phyloP scores from a whole-genome alignment of 2,888 invertebrate species.

The Rhopalosiphum nymphaeae region DNA sequence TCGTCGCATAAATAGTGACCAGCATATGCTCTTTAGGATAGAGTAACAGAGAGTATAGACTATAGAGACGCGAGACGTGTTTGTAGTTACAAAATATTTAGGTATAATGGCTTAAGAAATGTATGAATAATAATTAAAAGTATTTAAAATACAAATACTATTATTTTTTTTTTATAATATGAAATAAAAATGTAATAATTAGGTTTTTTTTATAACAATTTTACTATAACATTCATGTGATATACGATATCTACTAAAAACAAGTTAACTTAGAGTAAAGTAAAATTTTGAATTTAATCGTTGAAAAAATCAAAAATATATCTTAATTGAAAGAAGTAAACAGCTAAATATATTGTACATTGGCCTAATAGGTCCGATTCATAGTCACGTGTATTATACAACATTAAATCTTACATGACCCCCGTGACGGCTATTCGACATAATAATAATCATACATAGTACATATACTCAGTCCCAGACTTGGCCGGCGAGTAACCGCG shows the following conservation, averaged over 20 bases:
- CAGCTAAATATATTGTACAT: background rate
- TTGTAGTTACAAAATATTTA: background rate
- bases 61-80: background rate
- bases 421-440: background rate
- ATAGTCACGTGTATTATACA: background rate
- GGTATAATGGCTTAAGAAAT: background rate
- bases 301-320: background rate
- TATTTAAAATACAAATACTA: background rate
- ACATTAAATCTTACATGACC: background rate
- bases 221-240: background rate
- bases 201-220: background rate
- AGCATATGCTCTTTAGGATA: background rate
- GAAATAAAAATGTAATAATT: too few relatives aligned
- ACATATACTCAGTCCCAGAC: too few relatives aligned
- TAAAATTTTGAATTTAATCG: background rate
- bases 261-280: background rate
- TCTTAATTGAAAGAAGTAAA: background rate
- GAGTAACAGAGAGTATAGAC: background rate
- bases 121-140: background rate
- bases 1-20: background rate
- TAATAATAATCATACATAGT: background rate
- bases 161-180: background rate
- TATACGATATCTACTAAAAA: background rate
- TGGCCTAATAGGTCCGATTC: background rate
- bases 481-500: too few relatives aligned